Base-by-base conservation (phyloP, 1,140 invertebrate species). In the Eumaeus atala region DNA sequence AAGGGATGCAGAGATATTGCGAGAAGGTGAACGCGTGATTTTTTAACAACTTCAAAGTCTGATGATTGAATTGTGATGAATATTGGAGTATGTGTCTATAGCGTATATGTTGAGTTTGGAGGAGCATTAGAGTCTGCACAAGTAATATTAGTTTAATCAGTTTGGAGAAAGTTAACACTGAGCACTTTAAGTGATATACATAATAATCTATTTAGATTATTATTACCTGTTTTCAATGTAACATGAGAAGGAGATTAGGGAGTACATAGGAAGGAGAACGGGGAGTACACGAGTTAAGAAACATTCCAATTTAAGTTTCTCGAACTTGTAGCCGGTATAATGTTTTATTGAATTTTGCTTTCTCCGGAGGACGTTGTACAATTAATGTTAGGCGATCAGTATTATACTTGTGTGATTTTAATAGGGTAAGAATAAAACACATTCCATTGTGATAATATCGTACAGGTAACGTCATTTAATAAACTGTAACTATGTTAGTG, bases 321-420 rank as follows among this genome's bases (percentile, higher is more conserved):
- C 12, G 4, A 42, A 7, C 14, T 42, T 42, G n/a, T 42, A 12
- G 7, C 8, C n/a, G n/a, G n/a, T n/a, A 42, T 16, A 42, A 42
- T 42, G 9, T 42, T 42, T 16, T 49, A 17, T 37, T 48, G 11
- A 12, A 28, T 34, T 36, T 51, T 9, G 18, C 10, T 52, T 48
- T 34, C 28, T 14, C 16, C 28, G 35, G 33, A 33, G n/a, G 7
- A 21, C 9, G 35, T 11, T 36, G 48, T 58, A 38, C 28, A 34
- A 35, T 28, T 18, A 49, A 54, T 59, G 52, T 60, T 55, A 51
- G 55, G 61, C 70, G 70, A 77, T 80, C 77, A 80, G 77, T 80
- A 80, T 80, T 80, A 80, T 73, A 72, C 63, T 54, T 63, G 44
- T 54, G 58, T 67, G 55, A 58, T 54, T 63, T 47, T 61, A 51